These are phyloP conservation scores for Saguinus midas DNA, from an alignment of 2,113 vertebrate genomes.

Conservation along the genomic window DNA sequence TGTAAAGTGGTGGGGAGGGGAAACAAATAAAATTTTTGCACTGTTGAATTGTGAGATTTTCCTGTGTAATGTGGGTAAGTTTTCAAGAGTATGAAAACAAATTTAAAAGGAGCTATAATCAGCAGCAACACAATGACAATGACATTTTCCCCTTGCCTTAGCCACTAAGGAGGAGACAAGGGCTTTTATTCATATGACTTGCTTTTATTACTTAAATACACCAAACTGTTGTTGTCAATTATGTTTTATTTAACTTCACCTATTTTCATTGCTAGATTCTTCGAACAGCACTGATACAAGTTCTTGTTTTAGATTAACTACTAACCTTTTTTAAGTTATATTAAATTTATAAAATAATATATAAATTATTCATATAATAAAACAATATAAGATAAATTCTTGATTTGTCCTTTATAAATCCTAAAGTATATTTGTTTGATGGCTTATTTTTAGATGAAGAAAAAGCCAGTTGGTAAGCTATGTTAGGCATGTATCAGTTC, in stretches of 20 bases:
- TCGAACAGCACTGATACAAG: conserved; percentile 18
- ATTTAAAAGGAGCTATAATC: not conserved
- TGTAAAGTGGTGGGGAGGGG: conserved; percentile 55
- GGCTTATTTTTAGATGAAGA: conserved; percentile 27
- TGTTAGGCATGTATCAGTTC: not conserved
- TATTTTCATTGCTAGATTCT: conserved; percentile 34
- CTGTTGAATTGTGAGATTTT: conserved; percentile 72
- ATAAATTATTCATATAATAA: conserved; percentile 25
- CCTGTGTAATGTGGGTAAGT: conserved; percentile 58
- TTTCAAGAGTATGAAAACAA: conserved; percentile 41
- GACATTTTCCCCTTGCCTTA: not conserved
- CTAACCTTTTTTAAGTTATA: not conserved
- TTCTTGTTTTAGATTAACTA: conserved; percentile 26
- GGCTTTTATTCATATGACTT: not conserved
- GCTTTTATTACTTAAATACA: not conserved
- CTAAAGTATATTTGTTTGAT: conserved; percentile 45
- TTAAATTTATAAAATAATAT: not conserved
- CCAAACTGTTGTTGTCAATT: conserved; percentile 12
- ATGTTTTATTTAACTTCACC: conserved; percentile 38
- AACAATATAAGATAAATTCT: conserved; percentile 44
- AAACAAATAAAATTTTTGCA: conserved; percentile 79
- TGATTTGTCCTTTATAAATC: conserved; percentile 50
- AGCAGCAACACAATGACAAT: not conserved
- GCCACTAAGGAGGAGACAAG: not conserved
- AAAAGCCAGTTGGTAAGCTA: conserved; percentile 22